These are phyloP conservation scores for Lonchura striata DNA, from an alignment of 2,113 vertebrate species.

Conservation along the genomic window DNA sequence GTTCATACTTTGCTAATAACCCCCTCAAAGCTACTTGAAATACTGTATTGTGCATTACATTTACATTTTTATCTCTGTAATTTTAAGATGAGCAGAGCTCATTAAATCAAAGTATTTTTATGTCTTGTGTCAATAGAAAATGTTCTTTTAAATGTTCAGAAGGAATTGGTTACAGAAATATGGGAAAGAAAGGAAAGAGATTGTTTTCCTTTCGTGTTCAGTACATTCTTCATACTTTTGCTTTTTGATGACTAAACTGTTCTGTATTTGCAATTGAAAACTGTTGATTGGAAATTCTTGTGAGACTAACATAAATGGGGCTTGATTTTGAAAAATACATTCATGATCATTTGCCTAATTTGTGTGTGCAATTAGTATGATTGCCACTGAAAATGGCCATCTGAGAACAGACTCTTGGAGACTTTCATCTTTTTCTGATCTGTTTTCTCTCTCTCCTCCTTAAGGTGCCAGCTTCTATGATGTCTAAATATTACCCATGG, in stretches of 20 bases:
- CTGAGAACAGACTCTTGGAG: constrained; percentile 21
- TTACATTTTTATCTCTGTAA: neutral
- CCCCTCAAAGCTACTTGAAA: neutral
- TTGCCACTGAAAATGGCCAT: constrained; percentile 33
- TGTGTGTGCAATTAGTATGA: constrained; percentile 42
- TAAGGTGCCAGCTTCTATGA: neutral
- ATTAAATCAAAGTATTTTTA: neutral
- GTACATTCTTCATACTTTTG: neutral
- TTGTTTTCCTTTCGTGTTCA: neutral
- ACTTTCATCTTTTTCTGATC: neutral
- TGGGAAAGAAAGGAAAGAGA: neutral
- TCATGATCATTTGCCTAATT: constrained; percentile 45
- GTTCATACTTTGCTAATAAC: neutral
- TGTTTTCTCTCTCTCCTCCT: neutral
- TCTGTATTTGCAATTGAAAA: constrained; percentile 36
- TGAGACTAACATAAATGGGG: constrained; percentile 33
- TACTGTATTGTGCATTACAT: neutral
- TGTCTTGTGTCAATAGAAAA: neutral
- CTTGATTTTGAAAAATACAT: constrained; percentile 62
- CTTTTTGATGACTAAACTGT: constrained; percentile 62
- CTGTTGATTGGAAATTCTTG: constrained; percentile 57
- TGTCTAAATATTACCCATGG: neutral
- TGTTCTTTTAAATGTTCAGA: neutral
- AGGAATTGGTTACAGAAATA: neutral
- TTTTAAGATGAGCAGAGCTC: constrained; percentile 17